Evolutionary conservation across 1,140 invertebrate species (phyloP), one percentile per base, ranked within the genome.

Genomic region (Alviniconcha marisindica): DNA sequence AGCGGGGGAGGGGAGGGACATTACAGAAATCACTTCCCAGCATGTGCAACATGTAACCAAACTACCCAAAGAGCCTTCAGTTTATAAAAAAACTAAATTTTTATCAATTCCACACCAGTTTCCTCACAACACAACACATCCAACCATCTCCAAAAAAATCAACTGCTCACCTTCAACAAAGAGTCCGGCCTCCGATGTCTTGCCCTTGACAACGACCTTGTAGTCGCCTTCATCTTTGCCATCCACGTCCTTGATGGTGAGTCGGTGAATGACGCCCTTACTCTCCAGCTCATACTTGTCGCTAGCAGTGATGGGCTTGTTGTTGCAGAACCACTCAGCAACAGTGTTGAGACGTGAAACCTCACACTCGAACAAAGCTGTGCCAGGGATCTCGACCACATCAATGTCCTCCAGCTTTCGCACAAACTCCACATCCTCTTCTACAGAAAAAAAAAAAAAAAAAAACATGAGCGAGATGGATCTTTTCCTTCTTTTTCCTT

Each of bases 341-440:
- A 83, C 83, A 1, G 91, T 83, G 77, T 90, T 84, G 38, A 89
- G 84, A 74, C 90, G 91, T 36, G 88, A 89, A 4, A 93, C 83
- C 71, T 92, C 92, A 87, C 91, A 92, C 81, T 93, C 92, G 88
- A 93, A 93, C 42, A 87, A 87, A 5, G 88, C 89, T 15, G 85
- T 89, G 28, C 86, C 84, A 33, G 92, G 92, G 36, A 92, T 87
- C 77, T 90, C 88, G 24, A 86, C 89, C 2, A 93, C 88, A 14
- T 88, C 88, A 28, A 92, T 81, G 80, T 93, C 89, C 36, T 90
- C 86, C 0, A 93, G 86, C 60, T 85, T 82, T 28, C 90, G 88
- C n/a, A 91, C 74, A 82, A 92, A 92, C 78, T 91, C 88, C 42
- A 93, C 77, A 33, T 86, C 84, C 18, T 89, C 87, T 87, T 93